A percentile compares a stretch with the other conserved stretches of the same genome.
Evolutionary conservation across 2,888 invertebrate genomes (phyloP).

Genomic region (Cryptocephalus moraei): DNA sequence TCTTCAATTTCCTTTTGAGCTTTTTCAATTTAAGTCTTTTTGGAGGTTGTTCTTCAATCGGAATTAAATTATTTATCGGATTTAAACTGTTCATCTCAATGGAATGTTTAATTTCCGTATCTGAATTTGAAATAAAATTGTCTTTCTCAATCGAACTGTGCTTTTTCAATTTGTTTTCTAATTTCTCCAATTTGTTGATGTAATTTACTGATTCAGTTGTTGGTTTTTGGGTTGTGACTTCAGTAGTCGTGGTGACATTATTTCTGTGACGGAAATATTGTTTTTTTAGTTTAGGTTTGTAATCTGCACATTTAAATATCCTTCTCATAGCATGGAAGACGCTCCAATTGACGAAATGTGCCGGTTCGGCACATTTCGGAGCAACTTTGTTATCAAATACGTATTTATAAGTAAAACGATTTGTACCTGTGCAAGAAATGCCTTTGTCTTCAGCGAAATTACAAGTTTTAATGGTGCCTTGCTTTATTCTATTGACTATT

Average conservation of each 20-base stretch:
- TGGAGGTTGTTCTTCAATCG: too few relatives aligned
- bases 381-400: slow-evolving; percentile 47
- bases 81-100: background rate
- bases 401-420: slow-evolving; percentile 35
- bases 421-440: slow-evolving; percentile 28
- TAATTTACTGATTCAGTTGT: background rate
- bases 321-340: slow-evolving; percentile 53
- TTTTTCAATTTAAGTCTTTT: too few relatives aligned
- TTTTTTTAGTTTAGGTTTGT: slow-evolving; percentile 31
- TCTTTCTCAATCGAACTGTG: slow-evolving; percentile 3
- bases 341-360: slow-evolving; percentile 47
- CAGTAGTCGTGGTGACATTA: background rate
- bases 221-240: slow-evolving; percentile 1
- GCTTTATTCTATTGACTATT: slow-evolving; percentile 45
- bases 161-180: slow-evolving; percentile 17
- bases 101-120: background rate
- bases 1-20: too few relatives aligned
- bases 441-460: slow-evolving; percentile 31
- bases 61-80: background rate
- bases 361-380: slow-evolving; percentile 50
- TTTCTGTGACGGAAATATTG: too few relatives aligned
- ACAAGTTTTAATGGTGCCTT: slow-evolving; percentile 30
- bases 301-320: slow-evolving; percentile 41
- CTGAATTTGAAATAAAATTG: background rate
- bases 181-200: slow-evolving; percentile 11